Base-by-base conservation (phyloP, 2,113 vertebrate genomes). In the Muntiacus reevesi region DNA sequence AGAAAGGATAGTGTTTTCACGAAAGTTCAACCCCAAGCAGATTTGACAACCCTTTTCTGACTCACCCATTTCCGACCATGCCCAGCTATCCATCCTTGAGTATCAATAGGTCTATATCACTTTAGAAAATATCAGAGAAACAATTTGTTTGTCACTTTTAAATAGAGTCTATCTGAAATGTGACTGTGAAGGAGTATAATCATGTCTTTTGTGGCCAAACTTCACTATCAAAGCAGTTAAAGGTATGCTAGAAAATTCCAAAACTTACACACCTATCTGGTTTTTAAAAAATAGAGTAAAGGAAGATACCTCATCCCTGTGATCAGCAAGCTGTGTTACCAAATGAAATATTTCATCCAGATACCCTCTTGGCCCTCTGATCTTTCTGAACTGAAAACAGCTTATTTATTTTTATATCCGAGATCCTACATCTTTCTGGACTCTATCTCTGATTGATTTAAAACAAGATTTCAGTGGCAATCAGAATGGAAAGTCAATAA, bases 311-410 rank as follows among this genome's bases (percentile, higher is more conserved):
- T 76, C 12, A 91, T 89, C 33, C n/a, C 15, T 43, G 67, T 23
- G 33, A 83, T 83, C 52, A 83, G 19, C 57, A 45, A 59, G 17
- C 33, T 43, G 19, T 6, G 10, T 67, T 86, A 67, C 43, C 82
- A 89, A 86, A 52, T 55, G 60, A 92, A 62, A 94, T 89, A 95
- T 81, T 81, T 96, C n/a, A 91, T 60, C 27, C 60, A 81, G 8
- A 96, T 64, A 40, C 6, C 6, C 36, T 81, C 12, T 57, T 96
- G 67, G 7, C 11, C 60, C 15, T 82, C 23, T 1, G 6, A 47
- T 94, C 30, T 90, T 95, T n/a, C 74, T 87, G 14, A 81, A 93
- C 74, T 87, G 16, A 81, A 93, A 43, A 62, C 2, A 78, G 30
- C 81, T 95, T 76, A 3, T 55, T 79, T 96, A 28, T 54, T 95